These are phyloP conservation scores for Pseudolaguvia tuberculata DNA, from an alignment of 2,113 vertebrate species.

Conservation along the genomic window DNA sequence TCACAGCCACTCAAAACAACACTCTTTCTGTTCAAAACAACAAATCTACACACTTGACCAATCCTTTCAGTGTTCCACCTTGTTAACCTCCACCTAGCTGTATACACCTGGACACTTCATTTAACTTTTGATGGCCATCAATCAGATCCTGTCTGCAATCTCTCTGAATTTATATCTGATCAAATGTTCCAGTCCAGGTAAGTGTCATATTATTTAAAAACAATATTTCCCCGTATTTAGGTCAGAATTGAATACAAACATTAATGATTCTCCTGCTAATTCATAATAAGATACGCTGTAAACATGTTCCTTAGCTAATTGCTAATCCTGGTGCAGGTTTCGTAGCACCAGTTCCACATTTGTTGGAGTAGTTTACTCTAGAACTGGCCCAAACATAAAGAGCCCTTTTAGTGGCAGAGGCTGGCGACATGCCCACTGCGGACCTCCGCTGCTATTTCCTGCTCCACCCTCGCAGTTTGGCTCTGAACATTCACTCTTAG, in stretches of 20 bases:
- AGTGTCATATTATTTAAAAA: too few relatives aligned
- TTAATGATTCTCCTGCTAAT: too few relatives aligned
- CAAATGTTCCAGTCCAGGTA: too few relatives aligned
- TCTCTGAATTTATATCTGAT: too few relatives aligned
- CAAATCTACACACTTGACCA: neutral
- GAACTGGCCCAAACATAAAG: constrained; percentile 56
- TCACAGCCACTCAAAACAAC: constrained; percentile 19
- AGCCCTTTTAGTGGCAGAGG: constrained; percentile 53
- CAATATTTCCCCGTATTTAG: neutral
- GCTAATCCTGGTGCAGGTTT: neutral
- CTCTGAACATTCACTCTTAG: constrained; percentile 57
- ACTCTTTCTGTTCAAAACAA: too few relatives aligned
- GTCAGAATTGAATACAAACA: too few relatives aligned
- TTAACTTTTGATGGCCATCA: too few relatives aligned
- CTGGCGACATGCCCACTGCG: constrained; percentile 45
- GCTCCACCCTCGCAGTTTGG: constrained; percentile 61
- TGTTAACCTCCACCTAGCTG: neutral
- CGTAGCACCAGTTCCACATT: neutral
- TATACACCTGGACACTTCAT: neutral
- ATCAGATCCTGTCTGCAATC: too few relatives aligned
- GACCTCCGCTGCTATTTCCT: constrained; percentile 63
- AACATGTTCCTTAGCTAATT: neutral
- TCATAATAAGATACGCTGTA: neutral
- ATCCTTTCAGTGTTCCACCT: neutral
- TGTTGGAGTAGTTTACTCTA: neutral